A percentile compares a stretch with the other conserved stretches of the same genome.
phyloP scores from a whole-genome alignment of 1,140 invertebrate species.

The Brachionus angularis region DNA sequence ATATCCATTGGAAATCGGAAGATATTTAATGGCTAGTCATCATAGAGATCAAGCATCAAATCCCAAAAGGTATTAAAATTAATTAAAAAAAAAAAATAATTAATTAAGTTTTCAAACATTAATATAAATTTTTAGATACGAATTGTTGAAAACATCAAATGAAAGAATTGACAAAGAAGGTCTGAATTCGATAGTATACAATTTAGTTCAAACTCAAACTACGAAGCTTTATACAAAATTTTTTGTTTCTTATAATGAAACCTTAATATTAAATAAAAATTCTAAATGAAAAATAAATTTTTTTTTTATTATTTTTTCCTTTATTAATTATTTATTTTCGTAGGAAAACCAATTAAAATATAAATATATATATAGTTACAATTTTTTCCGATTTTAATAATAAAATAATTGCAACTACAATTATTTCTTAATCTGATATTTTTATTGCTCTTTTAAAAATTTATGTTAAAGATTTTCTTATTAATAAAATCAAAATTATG shows the following conservation, averaged over 20 bases:
- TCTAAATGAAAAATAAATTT: no score
- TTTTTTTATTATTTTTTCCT: no score
- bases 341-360: no score
- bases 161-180: constrained; percentile 50
- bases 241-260: constrained; percentile 4
- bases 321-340: no score
- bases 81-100: not conserved
- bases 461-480: no score
- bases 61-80: not conserved
- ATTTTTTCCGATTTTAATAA: no score
- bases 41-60: constrained; percentile 11
- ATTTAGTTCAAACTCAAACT: constrained; percentile 48
- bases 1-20: constrained; percentile 25
- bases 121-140: not conserved
- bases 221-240: constrained; percentile 45
- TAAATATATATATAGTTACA: no score
- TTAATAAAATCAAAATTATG: no score
- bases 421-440: no score
- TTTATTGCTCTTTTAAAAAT: no score
- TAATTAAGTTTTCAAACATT: not conserved
- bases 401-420: no score
- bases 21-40: constrained; percentile 32
- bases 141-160: constrained; percentile 1
- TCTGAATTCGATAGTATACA: constrained; percentile 56
- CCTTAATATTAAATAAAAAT: not conserved